These are phyloP conservation scores for Pristionchus fissidentatus DNA, from an alignment of 2,888 invertebrate genomes.

Conservation along the genomic window DNA sequence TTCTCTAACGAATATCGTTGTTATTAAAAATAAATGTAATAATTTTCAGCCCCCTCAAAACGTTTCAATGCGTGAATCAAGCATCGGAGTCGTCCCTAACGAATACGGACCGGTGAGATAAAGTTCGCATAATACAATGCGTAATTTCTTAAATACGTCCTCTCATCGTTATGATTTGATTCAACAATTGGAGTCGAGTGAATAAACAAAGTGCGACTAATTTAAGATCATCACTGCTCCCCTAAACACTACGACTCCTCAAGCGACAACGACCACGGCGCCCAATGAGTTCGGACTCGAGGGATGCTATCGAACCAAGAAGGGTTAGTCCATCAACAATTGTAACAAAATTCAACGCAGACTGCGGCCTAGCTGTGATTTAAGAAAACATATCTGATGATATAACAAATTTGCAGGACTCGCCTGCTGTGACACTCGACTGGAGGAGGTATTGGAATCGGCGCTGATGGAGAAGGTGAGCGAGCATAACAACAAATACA, in stretches of 20 bases:
- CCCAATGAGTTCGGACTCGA: conserved; percentile 45
- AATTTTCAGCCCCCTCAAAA: not conserved
- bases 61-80: not conserved
- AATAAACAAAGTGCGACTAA: not conserved
- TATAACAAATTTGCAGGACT: conserved; percentile 28
- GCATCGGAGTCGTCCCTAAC: conserved; percentile 1
- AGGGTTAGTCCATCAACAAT: not conserved
- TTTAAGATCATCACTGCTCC: conserved; percentile 40
- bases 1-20: too few species aligned
- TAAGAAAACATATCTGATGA: not conserved
- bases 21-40: too few species aligned
- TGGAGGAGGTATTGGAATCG: conserved; percentile 33
- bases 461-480: conserved; percentile 3
- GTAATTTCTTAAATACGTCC: not conserved
- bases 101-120: not conserved
- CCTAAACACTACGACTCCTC: conserved; percentile 41
- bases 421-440: conserved; percentile 39
- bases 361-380: not conserved
- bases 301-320: conserved; percentile 46
- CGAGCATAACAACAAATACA: too few species aligned
- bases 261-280: not conserved
- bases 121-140: not conserved
- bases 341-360: not conserved
- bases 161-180: not conserved
- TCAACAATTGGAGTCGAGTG: not conserved